Percentiles rank a stretch among this genome's conserved stretches.
Conservation (phyloP, 35 echinoderm and acorn worm species). For the Heliocidaris erythrogramma region DNA sequence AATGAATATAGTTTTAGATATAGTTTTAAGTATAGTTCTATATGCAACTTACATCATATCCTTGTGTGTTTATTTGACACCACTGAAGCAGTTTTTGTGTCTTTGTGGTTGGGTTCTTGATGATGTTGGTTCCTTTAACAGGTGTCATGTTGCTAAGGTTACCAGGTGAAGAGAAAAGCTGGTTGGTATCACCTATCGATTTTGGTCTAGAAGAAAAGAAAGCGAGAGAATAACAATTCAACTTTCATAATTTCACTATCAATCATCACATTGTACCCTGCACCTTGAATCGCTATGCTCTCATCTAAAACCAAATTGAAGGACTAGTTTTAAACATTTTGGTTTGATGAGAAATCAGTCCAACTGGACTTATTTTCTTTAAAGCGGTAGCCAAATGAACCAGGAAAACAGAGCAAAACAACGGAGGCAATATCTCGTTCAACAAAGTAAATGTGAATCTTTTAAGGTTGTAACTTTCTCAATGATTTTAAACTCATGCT, state of each 20-base stretch:
- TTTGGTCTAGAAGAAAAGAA: neutral
- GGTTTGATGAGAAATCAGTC: too few species aligned
- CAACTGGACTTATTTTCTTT: too few species aligned
- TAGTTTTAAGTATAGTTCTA: neutral
- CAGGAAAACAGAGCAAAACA: too few species aligned
- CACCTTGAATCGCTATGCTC: too few species aligned
- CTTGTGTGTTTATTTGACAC: constrained; percentile 39
- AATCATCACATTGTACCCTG: neutral
- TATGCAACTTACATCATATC: constrained; percentile 39
- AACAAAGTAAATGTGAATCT: too few species aligned
- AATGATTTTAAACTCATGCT: too few species aligned
- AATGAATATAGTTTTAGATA: neutral
- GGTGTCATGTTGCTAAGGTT: neutral
- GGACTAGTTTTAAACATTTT: too few species aligned
- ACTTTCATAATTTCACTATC: neutral
- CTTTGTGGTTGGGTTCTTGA: constrained; percentile 41
- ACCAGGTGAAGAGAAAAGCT: constrained; percentile 2
- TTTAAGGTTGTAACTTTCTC: too few species aligned
- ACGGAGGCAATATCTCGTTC: too few species aligned
- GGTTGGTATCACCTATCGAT: neutral
- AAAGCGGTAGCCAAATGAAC: too few species aligned
- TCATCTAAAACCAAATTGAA: too few species aligned
- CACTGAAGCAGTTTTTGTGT: constrained; percentile 46
- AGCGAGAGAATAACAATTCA: neutral
- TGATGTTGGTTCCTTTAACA: constrained; percentile 28